A percentile compares a stretch with the other conserved stretches of the same genome.
Conservation (phyloP, 1,140 invertebrate genomes). For the Vanessa atalanta region DNA sequence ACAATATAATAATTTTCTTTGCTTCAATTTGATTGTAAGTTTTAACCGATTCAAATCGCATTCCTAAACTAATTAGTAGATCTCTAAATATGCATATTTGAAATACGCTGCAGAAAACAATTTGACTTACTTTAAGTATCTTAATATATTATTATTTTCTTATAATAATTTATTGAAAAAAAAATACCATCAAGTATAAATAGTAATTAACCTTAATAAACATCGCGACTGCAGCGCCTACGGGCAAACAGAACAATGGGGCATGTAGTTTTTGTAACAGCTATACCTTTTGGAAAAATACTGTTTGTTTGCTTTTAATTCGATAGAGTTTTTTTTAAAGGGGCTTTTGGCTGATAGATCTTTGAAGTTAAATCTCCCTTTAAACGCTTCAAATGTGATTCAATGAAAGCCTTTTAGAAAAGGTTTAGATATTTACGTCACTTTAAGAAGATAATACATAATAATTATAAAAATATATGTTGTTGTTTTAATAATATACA, state of each 20-base stretch:
- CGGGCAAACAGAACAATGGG: conserved; percentile 28
- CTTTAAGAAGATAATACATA: conserved; percentile 11
- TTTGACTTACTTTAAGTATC: too few relatives aligned
- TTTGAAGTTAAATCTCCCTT: conserved; percentile 77
- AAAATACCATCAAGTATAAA: conserved; percentile 15
- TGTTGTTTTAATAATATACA: neutral
- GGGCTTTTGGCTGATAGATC: conserved; percentile 62
- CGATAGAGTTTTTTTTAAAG: conserved; percentile 40
- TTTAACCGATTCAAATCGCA: too few relatives aligned
- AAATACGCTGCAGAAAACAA: too few relatives aligned
- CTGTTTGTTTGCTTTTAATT: conserved; percentile 75
- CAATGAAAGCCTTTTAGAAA: conserved; percentile 58
- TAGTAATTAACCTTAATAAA: conserved; percentile 37
- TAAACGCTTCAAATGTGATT: conserved; percentile 70
- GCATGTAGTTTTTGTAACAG: conserved; percentile 44
- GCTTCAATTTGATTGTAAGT: too few relatives aligned
- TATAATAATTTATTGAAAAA: neutral
- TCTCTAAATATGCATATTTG: too few relatives aligned
- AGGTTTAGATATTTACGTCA: conserved; percentile 43
- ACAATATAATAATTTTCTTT: too few relatives aligned
- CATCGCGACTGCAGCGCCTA: conserved; percentile 20
- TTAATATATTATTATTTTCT: neutral
- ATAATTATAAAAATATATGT: neutral
- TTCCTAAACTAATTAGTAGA: too few relatives aligned
- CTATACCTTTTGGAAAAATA: conserved; percentile 65